Evolutionary conservation across 2,888 invertebrate genomes (phyloP), one percentile per base, ranked within the genome.

Genomic region (Amblyjoppa proteus): DNA sequence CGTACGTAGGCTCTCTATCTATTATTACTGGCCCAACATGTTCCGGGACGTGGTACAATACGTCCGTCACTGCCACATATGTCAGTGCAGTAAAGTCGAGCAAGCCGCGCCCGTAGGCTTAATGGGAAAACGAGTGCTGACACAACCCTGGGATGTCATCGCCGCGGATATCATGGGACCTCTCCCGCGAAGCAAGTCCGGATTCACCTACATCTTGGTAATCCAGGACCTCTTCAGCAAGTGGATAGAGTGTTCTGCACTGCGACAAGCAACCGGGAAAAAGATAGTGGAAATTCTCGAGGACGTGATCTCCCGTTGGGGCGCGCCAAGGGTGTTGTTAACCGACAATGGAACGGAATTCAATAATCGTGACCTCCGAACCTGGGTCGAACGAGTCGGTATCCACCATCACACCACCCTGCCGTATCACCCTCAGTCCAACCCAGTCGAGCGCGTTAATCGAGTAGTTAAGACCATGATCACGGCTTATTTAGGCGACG

Each of bases 11-110:
- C 61, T 87, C 0, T 38, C 74, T 0, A 20, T 13, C 0, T 0
- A 16, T 0, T 90, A 88, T 34, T 90, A 87, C 56, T 91, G 89
- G 90, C 90, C 89, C 0, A 78, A 80, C 2, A 84, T 88, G 86
- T 66, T 71, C 20, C 20, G 20, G 20, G 20, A 20, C 20, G 20
- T 20, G 20, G 20, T 20, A 20, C 20, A 20, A 20, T 20, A 20
- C 20, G 20, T 91, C 0, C 61, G 85, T 1, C 66, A n/a, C 1
- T 91, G 90, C 53, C 53, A 56, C 1, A 1, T 13, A 1, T 84
- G 80, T 34, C 81, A 81, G 16, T 49, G 56, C 0, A 61, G 45
- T 13, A 85, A 90, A 34, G 68, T 78, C 0, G 75, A 77, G 0
- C 88, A 89, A 20, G 1, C 11, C 0, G 7, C 45, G 0, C 87